Evolutionary conservation across 2,113 vertebrate species (phyloP).

Genomic region (Cyprinodon brontotheroides): DNA sequence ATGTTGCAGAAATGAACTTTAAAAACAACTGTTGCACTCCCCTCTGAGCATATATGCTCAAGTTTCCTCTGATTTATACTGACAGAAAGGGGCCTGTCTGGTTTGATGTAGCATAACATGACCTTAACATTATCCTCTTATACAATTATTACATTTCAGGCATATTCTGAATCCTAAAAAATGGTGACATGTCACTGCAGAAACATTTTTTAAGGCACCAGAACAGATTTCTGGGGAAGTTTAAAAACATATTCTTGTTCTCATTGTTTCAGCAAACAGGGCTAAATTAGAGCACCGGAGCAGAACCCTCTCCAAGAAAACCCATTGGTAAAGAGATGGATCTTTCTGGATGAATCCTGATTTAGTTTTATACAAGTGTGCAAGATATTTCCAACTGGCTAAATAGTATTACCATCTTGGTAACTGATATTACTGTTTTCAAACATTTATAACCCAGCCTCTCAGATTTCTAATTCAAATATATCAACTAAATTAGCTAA

Average conservation of each 20-base stretch:
- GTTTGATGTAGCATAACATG: constrained; percentile 48
- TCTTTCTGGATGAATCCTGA: too few relatives aligned
- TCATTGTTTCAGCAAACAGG: too few relatives aligned
- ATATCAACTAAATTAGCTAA: too few relatives aligned
- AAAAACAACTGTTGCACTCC: constrained; percentile 39
- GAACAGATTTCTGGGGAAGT: too few relatives aligned
- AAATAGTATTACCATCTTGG: neutral
- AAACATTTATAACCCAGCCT: neutral
- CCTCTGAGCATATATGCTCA: constrained; percentile 47
- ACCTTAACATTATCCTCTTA: constrained; percentile 37
- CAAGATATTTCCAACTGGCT: neutral
- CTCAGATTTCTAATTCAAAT: too few relatives aligned
- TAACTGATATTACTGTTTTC: neutral
- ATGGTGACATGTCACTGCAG: too few relatives aligned
- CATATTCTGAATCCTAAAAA: constrained; percentile 36
- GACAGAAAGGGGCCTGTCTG: constrained; percentile 62
- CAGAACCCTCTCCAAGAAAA: too few relatives aligned
- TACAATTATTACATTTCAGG: constrained; percentile 48
- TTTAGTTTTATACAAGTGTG: neutral
- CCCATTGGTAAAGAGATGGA: too few relatives aligned
- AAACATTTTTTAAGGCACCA: too few relatives aligned
- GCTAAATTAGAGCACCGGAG: too few relatives aligned
- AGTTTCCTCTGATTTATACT: constrained; percentile 54
- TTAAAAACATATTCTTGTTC: too few relatives aligned
- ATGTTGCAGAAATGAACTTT: constrained; percentile 57